Conservation (phyloP, 2,797 vertebrate species). For the Danio kyathit region DNA sequence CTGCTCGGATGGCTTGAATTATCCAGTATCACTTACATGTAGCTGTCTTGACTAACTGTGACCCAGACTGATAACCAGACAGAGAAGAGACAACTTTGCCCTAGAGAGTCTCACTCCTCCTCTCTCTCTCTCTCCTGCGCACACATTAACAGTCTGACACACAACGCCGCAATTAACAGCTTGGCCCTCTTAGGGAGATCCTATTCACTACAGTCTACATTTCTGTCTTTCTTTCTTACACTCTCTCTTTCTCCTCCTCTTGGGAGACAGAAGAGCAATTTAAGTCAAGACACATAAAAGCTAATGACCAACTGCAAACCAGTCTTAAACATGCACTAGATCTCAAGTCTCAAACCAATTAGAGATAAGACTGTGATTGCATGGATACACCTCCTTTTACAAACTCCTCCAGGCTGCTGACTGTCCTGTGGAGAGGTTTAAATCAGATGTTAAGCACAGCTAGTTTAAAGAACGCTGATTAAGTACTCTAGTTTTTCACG, state of each 20-base stretch:
- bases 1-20: neutral
- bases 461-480: neutral
- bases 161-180: constrained; percentile 52
- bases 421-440: neutral
- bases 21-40: constrained; percentile 26
- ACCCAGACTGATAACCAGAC: constrained; percentile 49
- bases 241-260: constrained; percentile 2
- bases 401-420: constrained; percentile 7
- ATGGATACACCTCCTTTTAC: neutral
- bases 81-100: constrained; percentile 33
- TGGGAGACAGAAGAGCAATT: constrained; percentile 25
- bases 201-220: constrained; percentile 41
- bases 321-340: constrained; percentile 35
- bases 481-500: neutral
- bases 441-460: constrained; percentile 1
- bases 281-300: constrained; percentile 31
- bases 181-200: constrained; percentile 51
- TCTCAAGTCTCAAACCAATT: constrained; percentile 34
- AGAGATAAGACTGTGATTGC: constrained; percentile 30
- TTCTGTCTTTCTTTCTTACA: constrained; percentile 13
- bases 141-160: constrained; percentile 53
- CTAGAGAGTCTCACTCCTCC: constrained; percentile 23
- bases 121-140: neutral
- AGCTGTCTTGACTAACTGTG: constrained; percentile 31
- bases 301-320: constrained; percentile 48